phyloP scores from a whole-genome alignment of 2,797 vertebrate species.

The Buphagus erythrorhynchus region DNA sequence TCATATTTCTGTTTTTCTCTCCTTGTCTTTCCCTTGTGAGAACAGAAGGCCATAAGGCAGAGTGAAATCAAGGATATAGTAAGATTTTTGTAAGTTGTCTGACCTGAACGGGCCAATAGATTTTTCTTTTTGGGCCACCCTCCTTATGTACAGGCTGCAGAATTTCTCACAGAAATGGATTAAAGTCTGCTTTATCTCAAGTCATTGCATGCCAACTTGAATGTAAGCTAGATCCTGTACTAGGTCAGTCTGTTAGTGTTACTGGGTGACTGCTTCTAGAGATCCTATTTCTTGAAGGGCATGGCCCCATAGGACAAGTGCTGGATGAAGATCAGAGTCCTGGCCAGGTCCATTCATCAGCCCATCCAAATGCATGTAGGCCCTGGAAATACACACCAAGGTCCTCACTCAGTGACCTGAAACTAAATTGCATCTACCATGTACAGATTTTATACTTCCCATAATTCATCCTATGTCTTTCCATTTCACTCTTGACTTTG shows the following conservation, averaged over 20 bases:
- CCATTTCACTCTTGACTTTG: neutral
- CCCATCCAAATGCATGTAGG: neutral
- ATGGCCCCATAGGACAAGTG: neutral
- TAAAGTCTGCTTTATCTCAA: neutral
- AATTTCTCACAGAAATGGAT: neutral
- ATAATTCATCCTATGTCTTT: neutral
- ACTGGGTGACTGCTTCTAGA: neutral
- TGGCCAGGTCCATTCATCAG: neutral
- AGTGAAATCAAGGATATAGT: neutral
- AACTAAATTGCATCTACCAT: neutral
- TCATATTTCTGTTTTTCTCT: neutral
- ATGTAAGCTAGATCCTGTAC: neutral
- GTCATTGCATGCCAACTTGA: neutral
- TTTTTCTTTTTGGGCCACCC: neutral
- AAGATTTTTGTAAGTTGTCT: neutral
- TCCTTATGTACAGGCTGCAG: neutral
- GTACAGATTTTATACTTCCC: neutral
- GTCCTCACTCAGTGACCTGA: neutral
- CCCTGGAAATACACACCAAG: neutral
- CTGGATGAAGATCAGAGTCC: neutral
- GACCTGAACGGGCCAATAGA: neutral
- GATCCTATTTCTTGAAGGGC: neutral
- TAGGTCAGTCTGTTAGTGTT: neutral
- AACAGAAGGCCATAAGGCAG: neutral
- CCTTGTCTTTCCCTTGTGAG: neutral